Evolutionary conservation across 2,797 vertebrate species (phyloP), one percentile per base, ranked within the genome.

Genomic region (Psittacula derbiana): DNA sequence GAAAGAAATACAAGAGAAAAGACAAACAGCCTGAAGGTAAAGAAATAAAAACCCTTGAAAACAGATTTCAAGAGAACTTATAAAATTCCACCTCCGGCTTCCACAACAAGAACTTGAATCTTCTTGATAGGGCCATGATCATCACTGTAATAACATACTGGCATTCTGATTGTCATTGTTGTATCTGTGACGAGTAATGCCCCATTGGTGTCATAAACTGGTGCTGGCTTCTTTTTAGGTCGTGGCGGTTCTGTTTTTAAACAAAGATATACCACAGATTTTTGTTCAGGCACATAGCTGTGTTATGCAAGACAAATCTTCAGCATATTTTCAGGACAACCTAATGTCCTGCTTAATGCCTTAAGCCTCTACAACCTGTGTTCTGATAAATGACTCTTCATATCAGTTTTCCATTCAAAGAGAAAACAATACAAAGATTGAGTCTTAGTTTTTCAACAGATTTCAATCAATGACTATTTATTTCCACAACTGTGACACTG

Each of bases 91-190:
- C 99, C 99, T 98, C 98, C 98, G 61, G 98, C 98, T 98, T 99
- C 99, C 49, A 98, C 98, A 84, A 99, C 98, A 95, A 99, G 99
- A 97, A 99, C 98, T 98, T 99, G 99, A 65, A 99, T 98, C 97
- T 98, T 99, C 97, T 97, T 97, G 88, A 99, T 99, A 91, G 99
- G 99, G 46, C 99, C 99, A n/a, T 99, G 98, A 94, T 99, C 97
- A 72, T 99, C 99, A 96, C 96, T 99, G 97, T 99, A 99, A 97
- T 99, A 99, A 97, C 99, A 99, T 95, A 98, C 90, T 33, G 99
- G 99, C 99, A 99, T 99, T 97, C 95, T 98, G 97, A 99, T 98
- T 12, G 98, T 98, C 97, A 99, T 99, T 92, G 98, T 99, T 92
- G 98, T 99, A 85, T 98, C 97, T 90, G 99, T 99, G 95, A 98